phyloP scores from a whole-genome alignment of 2,888 invertebrate genomes.

The Acanthosoma haemorrhoidale region DNA sequence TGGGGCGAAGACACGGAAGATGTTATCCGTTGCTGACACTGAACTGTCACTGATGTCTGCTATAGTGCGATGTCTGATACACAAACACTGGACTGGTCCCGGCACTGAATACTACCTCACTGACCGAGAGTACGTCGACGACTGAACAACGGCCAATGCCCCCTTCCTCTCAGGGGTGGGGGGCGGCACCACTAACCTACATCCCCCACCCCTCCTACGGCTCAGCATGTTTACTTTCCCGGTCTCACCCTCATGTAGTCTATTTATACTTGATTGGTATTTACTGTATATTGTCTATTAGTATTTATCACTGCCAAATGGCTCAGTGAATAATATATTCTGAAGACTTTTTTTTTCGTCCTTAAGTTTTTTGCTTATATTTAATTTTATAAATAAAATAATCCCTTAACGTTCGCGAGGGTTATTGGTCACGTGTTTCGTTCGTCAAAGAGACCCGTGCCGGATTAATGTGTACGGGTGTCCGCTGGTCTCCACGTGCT shows the following conservation, averaged over 20 bases:
- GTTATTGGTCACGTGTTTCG: too few species aligned
- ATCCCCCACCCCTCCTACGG: background rate
- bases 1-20: background rate
- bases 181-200: conserved; percentile 29
- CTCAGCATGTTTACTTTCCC: conserved; percentile 5
- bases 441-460: too few species aligned
- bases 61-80: background rate
- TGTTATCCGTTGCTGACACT: background rate
- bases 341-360: too few species aligned
- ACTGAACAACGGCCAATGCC: conserved; percentile 27
- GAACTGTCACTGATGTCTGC: conserved; percentile 14
- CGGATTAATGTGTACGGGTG: too few species aligned
- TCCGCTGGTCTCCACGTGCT: too few species aligned
- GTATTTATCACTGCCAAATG: too few species aligned
- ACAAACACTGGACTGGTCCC: background rate
- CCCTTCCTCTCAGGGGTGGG: conserved; percentile 25
- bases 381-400: too few species aligned
- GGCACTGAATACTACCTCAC: too few species aligned
- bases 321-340: too few species aligned
- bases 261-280: background rate
- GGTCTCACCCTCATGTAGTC: background rate
- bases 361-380: too few species aligned
- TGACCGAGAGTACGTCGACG: background rate
- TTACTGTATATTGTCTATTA: too few species aligned
- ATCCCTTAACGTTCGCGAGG: too few species aligned